Base-by-base conservation (phyloP, 2,888 invertebrate genomes). In the Nemoura dubitans region DNA sequence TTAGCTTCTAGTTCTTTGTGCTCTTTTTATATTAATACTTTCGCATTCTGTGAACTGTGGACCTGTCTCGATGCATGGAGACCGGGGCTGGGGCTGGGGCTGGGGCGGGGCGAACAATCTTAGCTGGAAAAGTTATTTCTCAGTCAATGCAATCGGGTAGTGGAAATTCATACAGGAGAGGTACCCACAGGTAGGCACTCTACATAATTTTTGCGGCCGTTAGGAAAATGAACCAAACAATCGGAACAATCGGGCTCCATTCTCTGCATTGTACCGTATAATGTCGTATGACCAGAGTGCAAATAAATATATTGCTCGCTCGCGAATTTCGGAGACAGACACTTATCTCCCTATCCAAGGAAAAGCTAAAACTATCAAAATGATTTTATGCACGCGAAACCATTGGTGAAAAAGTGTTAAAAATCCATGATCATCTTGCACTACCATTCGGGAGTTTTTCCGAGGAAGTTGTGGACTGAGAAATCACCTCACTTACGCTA, bases 401-500 rank as follows among this genome's bases (percentile, higher is more conserved):
- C 21, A 59, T 59, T 21, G 10, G 10, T 3, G 14, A 59, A 59
- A 59, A 59, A 59, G 3, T 59, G 59, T 10, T 59, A 21, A 59
- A 14, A 7, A 16, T 21, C 59, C 21, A 59, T 59, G 59, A 59
- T 59, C 59, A 59, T 59, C 59, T 59, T 14, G 21, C 59, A 26
- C 83, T 42, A 83, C 42, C 6, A 42, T 83, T 26, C 83, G 83
- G 7, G 21, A n/a, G 36, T 83, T 83, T 83, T 83, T 83, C 36
- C 78, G 21, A 14, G 21, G 29, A 42, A 36, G 10, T 42, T 16
- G 83, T 83, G n/a, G 26, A 83, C 83, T 83, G 83, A 83, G 83
- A 83, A 83, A 83, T 83, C 36, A 83, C 83, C 83, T 83, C 83
- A 83, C 83, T 83, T 83, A 83, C 83, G 83, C 83, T 83, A 83